A percentile compares a stretch with the other conserved stretches of the same genome.
Conservation (phyloP, 1,140 invertebrate species). For the Andricus grossulariae region DNA sequence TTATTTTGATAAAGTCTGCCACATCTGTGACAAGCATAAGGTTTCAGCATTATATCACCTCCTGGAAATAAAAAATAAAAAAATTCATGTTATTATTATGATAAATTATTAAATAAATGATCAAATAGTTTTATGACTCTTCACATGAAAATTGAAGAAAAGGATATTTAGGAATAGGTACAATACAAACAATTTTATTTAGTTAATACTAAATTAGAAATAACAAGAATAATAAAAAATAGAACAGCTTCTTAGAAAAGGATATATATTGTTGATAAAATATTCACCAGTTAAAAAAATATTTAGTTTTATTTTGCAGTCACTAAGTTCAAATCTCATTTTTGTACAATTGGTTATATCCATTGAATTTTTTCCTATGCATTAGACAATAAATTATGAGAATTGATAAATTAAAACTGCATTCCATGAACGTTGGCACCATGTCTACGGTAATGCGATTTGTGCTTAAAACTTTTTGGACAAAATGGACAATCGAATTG, state of each 20-base stretch:
- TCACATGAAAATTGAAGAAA: too few species aligned
- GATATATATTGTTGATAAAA: too few species aligned
- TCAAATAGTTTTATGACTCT: too few species aligned
- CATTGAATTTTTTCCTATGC: neutral
- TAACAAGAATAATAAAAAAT: too few species aligned
- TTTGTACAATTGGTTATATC: too few species aligned
- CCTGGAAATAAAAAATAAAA: neutral
- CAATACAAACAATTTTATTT: too few species aligned
- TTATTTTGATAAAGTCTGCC: constrained; percentile 45
- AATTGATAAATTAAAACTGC: neutral
- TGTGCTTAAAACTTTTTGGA: constrained; percentile 1
- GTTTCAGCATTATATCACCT: constrained; percentile 7
- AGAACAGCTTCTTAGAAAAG: too few species aligned
- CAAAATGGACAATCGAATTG: neutral
- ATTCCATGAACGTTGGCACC: neutral
- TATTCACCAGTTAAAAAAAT: too few species aligned
- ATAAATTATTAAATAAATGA: neutral
- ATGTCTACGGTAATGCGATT: neutral
- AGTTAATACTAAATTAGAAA: too few species aligned
- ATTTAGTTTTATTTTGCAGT: too few species aligned
- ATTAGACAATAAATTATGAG: neutral
- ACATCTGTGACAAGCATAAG: constrained; percentile 36
- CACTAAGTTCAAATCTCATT: too few species aligned
- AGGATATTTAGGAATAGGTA: too few species aligned
- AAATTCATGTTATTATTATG: neutral